Evolutionary conservation across 1,140 invertebrate genomes (phyloP).

Genomic region (Arctopsyche grandis): DNA sequence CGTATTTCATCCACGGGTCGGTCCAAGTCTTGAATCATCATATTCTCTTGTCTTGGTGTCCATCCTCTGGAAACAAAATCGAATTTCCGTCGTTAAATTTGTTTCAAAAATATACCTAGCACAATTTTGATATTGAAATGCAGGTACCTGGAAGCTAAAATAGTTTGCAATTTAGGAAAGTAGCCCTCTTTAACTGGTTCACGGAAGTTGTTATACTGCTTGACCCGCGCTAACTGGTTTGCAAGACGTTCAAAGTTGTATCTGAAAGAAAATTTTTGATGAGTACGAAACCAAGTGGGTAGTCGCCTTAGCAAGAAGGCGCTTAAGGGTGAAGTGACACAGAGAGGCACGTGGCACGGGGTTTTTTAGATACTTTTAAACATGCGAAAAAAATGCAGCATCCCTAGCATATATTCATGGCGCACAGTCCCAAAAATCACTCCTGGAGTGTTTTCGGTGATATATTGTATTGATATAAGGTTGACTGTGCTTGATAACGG

Average conservation of each 20-base stretch:
- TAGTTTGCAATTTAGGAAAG: conserved; percentile 75
- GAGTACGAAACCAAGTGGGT: background rate
- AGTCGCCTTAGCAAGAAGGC: too few relatives aligned
- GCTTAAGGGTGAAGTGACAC: too few relatives aligned
- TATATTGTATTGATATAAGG: too few relatives aligned
- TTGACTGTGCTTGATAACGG: too few relatives aligned
- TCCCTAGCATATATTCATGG: too few relatives aligned
- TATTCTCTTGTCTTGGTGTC: conserved; percentile 71
- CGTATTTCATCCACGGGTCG: conserved; percentile 69
- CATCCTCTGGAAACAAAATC: conserved; percentile 64
- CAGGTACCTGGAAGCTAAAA: conserved; percentile 66
- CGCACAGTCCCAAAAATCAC: too few relatives aligned
- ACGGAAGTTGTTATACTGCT: conserved; percentile 66
- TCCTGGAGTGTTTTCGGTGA: too few relatives aligned
- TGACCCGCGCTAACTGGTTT: conserved; percentile 63
- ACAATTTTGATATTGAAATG: too few relatives aligned
- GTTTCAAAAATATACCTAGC: background rate
- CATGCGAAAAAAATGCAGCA: too few relatives aligned
- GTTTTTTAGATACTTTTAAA: too few relatives aligned
- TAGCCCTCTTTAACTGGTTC: conserved; percentile 71
- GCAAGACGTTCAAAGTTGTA: conserved; percentile 60
- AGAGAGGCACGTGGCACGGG: too few relatives aligned
- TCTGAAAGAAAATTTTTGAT: conserved; percentile 60
- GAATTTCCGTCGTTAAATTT: conserved; percentile 40
- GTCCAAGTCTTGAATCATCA: conserved; percentile 68